Conservation (phyloP, 2,888 invertebrate genomes). For the Sepiola atlantica region DNA sequence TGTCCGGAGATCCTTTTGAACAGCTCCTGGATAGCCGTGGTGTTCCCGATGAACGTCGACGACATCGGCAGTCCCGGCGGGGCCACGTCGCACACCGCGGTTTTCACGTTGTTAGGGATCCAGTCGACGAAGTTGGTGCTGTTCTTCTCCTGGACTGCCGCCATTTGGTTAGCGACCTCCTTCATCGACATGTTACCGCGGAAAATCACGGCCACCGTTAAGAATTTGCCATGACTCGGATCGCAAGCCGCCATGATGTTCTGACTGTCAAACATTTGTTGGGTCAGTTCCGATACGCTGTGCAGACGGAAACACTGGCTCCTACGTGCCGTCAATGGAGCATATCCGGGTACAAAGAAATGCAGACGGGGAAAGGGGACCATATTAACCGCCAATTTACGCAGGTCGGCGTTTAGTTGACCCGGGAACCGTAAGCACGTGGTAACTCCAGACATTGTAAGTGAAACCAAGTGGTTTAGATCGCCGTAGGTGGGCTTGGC, state of each 20-base stretch:
- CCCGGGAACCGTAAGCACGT: conserved; percentile 74
- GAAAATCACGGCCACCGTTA: conserved; percentile 71
- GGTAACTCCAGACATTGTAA: conserved; percentile 24
- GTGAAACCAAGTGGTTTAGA: not conserved
- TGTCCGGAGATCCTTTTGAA: conserved; percentile 81
- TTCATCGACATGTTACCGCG: conserved; percentile 74
- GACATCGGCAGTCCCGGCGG: conserved; percentile 93
- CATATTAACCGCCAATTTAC: conserved; percentile 80
- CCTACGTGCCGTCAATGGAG: conserved; percentile 79
- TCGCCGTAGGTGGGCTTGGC: not conserved
- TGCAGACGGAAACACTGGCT: conserved; percentile 81
- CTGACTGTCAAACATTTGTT: conserved; percentile 91
- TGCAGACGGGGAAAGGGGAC: conserved; percentile 93
- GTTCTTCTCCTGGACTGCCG: conserved; percentile 81
- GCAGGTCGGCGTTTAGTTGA: conserved; percentile 89
- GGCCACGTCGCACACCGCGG: conserved; percentile 92
- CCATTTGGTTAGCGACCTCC: conserved; percentile 85
- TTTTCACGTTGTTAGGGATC: conserved; percentile 78
- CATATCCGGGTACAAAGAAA: conserved; percentile 92
- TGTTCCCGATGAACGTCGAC: conserved; percentile 87
- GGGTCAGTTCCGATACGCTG: conserved; percentile 76
- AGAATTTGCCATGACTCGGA: conserved; percentile 69
- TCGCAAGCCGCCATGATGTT: conserved; percentile 79
- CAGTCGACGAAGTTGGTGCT: conserved; percentile 70
- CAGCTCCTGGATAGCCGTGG: conserved; percentile 68